Evolutionary conservation across 1,140 invertebrate genomes (phyloP), one percentile per base, ranked within the genome.

Genomic region (Oedothorax gibbosus): DNA sequence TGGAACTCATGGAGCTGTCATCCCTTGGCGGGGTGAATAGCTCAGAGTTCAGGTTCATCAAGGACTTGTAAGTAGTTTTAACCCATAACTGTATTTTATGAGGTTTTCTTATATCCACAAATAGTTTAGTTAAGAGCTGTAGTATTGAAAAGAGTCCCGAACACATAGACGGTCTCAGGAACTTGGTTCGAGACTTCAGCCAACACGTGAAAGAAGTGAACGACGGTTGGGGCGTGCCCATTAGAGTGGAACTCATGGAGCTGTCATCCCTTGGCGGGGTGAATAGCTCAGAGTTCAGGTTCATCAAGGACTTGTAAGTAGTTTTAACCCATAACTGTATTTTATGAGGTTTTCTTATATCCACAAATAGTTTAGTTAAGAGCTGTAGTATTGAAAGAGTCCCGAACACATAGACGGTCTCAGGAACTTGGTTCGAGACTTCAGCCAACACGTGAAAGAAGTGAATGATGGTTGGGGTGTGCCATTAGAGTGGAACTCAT

Each of bases 241-340:
- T 86, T 12, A 86, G 64, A 7, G 78, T 86, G 14, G 86, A 86
- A 49, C 83, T 85, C 15, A 65, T 85, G 75, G 84, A 85, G 56
- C 69, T 85, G 21, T 7, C 68, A 0, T 56, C 56, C 6, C 57
- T 85, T 2, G 65, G n/a, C 0, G 73, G 73, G n/a, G 82, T 15
- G 14, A 85, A 85, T 20, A 71, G 60, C 56, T 75, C 85, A 7
- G 18, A 77, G 5, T 85, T 80, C 57, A 11, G 50, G 0, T 85
- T 85, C 60, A 7, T 85, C 12, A 85, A 80, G 53, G 51, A 85
- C 69, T 80, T 50, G 85, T 85, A 64, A 84, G 35, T 35, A 35
- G 35, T 35, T 35, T 35, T 35, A 35, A 35, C 5, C 35, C 35
- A 2, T 35, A 35, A 35, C 35, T 35, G 35, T 35, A 35, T 35